Evolutionary conservation across 2,113 vertebrate species (phyloP).

Genomic region (Ictalurus punctatus): DNA sequence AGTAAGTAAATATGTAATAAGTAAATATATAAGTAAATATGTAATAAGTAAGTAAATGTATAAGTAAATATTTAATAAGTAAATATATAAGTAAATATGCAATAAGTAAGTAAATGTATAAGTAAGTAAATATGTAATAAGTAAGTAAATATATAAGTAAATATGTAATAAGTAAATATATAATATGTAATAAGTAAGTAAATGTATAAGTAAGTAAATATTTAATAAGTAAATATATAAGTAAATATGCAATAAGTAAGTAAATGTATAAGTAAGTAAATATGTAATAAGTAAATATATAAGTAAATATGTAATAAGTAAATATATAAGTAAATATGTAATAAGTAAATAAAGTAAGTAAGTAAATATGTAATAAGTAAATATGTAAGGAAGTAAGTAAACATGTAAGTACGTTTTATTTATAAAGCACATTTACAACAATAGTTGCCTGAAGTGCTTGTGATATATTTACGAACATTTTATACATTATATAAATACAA

Average conservation of each 20-base stretch:
- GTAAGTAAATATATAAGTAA: too few relatives aligned
- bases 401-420: not conserved
- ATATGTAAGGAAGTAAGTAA: not conserved
- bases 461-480: too few relatives aligned
- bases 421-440: not conserved
- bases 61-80: too few relatives aligned
- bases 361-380: not conserved
- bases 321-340: not conserved
- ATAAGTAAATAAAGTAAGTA: not conserved
- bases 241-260: not conserved
- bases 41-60: too few relatives aligned
- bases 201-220: not conserved
- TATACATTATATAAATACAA: not conserved
- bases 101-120: too few relatives aligned
- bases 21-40: too few relatives aligned
- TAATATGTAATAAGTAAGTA: not conserved
- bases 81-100: too few relatives aligned
- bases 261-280: too few relatives aligned
- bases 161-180: not conserved
- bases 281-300: too few relatives aligned
- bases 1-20: too few relatives aligned
- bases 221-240: not conserved
- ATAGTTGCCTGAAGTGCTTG: too few relatives aligned
- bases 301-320: not conserved
- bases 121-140: too few relatives aligned